Percentiles rank a stretch among this genome's conserved stretches.
phyloP scores from a whole-genome alignment of 2,113 vertebrate species.

The Apodemus sylvaticus region DNA sequence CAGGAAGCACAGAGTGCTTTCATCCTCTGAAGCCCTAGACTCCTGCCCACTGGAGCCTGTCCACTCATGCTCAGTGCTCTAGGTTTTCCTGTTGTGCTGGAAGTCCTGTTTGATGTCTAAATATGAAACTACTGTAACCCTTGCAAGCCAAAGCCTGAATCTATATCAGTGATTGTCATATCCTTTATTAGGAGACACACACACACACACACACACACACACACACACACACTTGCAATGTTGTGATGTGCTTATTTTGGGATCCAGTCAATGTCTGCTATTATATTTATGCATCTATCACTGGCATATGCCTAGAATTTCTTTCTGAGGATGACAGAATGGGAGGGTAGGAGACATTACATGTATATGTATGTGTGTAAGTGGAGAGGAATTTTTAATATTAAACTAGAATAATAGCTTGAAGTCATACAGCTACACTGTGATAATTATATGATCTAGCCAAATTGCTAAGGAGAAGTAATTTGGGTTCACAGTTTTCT shows the following conservation, averaged over 20 bases:
- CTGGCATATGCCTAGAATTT: not conserved
- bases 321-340: not conserved
- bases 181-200: conserved; percentile 69
- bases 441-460: not conserved
- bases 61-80: conserved; percentile 83
- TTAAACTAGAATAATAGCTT: conserved; percentile 22
- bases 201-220: not conserved
- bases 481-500: not conserved
- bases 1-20: conserved; percentile 86
- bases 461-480: not conserved
- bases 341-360: not conserved
- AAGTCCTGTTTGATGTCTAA: conserved; percentile 85
- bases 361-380: not conserved
- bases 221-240: not conserved
- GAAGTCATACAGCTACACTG: not conserved
- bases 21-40: conserved; percentile 80
- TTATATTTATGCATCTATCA: conserved; percentile 56
- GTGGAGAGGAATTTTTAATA: not conserved
- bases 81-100: conserved; percentile 87
- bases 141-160: conserved; percentile 79
- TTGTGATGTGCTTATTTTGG: conserved; percentile 35
- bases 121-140: conserved; percentile 82
- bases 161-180: conserved; percentile 83
- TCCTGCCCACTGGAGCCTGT: conserved; percentile 83
- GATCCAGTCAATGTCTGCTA: conserved; percentile 52